A percentile compares a stretch with the other conserved stretches of the same genome.
phyloP scores from a whole-genome alignment of 2,888 invertebrate genomes.

The Stramonita haemastoma region DNA sequence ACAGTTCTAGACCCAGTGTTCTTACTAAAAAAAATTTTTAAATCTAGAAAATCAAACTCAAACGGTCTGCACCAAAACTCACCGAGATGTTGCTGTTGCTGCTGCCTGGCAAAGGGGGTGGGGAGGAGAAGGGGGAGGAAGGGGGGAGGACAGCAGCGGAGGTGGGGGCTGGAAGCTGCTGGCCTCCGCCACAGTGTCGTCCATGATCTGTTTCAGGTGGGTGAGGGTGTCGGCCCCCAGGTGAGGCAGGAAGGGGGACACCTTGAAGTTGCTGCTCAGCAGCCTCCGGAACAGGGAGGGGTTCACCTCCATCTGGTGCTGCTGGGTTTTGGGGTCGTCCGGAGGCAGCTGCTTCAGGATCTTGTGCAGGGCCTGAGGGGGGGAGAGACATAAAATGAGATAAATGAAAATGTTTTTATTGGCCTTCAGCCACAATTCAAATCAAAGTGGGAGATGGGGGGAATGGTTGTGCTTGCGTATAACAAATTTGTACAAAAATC shows the following conservation, averaged over 20 bases:
- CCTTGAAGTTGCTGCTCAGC: constrained; percentile 61
- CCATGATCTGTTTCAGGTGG: constrained; percentile 61
- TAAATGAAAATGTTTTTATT: no score
- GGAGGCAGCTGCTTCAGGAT: constrained; percentile 62
- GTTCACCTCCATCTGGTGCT: constrained; percentile 56
- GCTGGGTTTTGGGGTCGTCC: constrained; percentile 64
- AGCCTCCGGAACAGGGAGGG: constrained; percentile 59
- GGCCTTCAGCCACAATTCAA: no score
- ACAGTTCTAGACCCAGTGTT: no score
- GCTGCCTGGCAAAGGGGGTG: not conserved
- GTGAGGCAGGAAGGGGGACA: constrained; percentile 53
- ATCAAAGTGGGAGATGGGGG: not conserved
- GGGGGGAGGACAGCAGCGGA: constrained; percentile 39
- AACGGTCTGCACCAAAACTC: not conserved
- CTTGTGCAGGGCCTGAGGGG: constrained; percentile 66
- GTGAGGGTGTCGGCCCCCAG: constrained; percentile 58
- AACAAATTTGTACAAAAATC: no score
- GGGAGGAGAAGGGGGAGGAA: constrained; percentile 35
- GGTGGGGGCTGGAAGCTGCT: constrained; percentile 41
- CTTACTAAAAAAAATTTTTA: not conserved
- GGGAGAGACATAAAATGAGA: not conserved
- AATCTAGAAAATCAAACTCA: no score
- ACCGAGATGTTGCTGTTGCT: not conserved
- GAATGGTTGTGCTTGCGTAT: no score
- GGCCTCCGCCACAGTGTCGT: constrained; percentile 59